A percentile compares a stretch with the other conserved stretches of the same genome.
Conservation (phyloP, 2,888 invertebrate genomes). For the Chymomyza caudatula region DNA sequence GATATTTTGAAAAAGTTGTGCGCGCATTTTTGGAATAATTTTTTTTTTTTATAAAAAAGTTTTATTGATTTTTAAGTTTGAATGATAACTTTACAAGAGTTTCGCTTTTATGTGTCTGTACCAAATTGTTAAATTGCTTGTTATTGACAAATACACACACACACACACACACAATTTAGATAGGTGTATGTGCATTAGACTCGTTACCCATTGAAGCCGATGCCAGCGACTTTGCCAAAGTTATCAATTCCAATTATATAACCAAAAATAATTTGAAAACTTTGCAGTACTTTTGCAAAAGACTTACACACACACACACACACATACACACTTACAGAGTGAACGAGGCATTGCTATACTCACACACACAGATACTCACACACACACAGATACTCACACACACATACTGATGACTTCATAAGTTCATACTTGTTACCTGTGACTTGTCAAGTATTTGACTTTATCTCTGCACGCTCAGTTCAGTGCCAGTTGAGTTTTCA, state of each 20-base stretch:
- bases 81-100: constrained; percentile 70
- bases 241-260: constrained; percentile 70
- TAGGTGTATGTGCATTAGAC: background rate
- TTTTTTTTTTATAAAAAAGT: constrained; percentile 42
- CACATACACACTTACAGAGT: constrained; percentile 33
- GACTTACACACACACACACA: constrained; percentile 38
- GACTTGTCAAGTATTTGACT: constrained; percentile 72
- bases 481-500: constrained; percentile 24
- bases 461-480: constrained; percentile 57
- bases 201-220: background rate
- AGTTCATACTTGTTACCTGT: constrained; percentile 70
- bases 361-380: constrained; percentile 46
- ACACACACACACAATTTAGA: constrained; percentile 7
- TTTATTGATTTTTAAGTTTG: constrained; percentile 71
- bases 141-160: constrained; percentile 68
- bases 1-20: background rate
- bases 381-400: constrained; percentile 15
- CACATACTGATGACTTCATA: constrained; percentile 60
- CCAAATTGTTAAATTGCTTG: constrained; percentile 70
- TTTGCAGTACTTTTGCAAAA: constrained; percentile 63
- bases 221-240: constrained; percentile 42
- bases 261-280: constrained; percentile 70
- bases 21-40: background rate
- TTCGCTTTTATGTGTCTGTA: constrained; percentile 48
- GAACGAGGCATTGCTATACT: no score